Conservation (phyloP, 1,140 invertebrate genomes). For the Rhyzopertha dominica region DNA sequence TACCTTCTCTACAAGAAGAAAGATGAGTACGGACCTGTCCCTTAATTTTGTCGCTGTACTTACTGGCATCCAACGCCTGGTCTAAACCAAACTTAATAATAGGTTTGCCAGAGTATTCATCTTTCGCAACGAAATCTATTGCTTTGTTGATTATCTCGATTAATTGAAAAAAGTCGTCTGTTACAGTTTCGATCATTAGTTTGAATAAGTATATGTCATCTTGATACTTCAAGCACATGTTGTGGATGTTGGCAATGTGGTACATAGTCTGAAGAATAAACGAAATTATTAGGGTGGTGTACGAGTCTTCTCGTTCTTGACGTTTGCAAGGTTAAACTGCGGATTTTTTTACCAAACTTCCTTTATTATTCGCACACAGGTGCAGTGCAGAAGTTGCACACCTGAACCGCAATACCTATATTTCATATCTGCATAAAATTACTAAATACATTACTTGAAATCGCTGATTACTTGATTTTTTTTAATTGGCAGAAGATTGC, state of each 20-base stretch:
- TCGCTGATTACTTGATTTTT: no score
- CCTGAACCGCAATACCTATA: no score
- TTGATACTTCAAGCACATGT: constrained; percentile 27
- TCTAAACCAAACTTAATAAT: constrained; percentile 36
- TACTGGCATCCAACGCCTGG: constrained; percentile 36
- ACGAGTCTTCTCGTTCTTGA: no score
- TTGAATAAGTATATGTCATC: constrained; percentile 24
- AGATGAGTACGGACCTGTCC: no score
- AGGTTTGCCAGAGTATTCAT: constrained; percentile 23
- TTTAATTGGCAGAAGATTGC: no score
- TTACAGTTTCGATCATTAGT: constrained; percentile 28
- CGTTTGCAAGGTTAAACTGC: no score
- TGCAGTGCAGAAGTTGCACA: no score
- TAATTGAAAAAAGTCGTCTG: constrained; percentile 30
- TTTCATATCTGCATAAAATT: no score
- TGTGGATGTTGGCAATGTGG: constrained; percentile 33
- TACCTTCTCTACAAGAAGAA: constrained; percentile 29
- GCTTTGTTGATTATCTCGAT: constrained; percentile 32
- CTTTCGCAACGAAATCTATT: constrained; percentile 35
- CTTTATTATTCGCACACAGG: no score
- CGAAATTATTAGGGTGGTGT: no score
- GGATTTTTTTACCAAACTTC: no score
- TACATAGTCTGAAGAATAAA: constrained; percentile 41
- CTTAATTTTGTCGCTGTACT: constrained; percentile 9
- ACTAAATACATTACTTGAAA: no score